Conservation (phyloP, 2,888 invertebrate genomes). For the Halictus quadricinctus region DNA sequence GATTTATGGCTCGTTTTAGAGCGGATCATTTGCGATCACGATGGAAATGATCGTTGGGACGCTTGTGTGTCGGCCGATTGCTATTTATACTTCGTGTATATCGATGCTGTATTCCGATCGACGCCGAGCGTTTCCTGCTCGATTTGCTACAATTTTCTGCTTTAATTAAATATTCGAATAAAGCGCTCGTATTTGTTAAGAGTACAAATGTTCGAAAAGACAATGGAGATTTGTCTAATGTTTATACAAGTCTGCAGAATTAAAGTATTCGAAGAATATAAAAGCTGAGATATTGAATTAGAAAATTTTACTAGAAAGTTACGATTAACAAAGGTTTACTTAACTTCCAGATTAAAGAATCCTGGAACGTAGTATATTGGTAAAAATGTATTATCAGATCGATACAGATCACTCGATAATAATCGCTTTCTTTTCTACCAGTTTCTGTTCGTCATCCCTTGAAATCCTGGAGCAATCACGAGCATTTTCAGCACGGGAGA, state of each 20-base stretch:
- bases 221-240: background rate
- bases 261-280: no score
- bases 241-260: no score
- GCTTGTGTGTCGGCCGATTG: conserved; percentile 7
- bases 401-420: background rate
- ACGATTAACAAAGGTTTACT: no score
- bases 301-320: no score
- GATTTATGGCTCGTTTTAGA: conserved; percentile 41
- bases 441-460: background rate
- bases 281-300: no score
- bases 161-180: background rate
- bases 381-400: background rate
- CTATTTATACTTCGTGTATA: conserved; percentile 6
- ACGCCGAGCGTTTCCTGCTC: background rate
- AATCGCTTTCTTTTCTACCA: background rate
- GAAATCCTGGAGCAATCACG: background rate
- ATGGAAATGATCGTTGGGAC: conserved; percentile 29
- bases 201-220: background rate
- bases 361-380: background rate
- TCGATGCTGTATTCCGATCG: background rate
- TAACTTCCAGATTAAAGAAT: background rate
- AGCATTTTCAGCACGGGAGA: background rate
- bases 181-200: background rate
- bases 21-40: conserved; percentile 39
- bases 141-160: background rate